Conservation (phyloP, 2,797 vertebrate genomes). For the Fistularia tabacaria region DNA sequence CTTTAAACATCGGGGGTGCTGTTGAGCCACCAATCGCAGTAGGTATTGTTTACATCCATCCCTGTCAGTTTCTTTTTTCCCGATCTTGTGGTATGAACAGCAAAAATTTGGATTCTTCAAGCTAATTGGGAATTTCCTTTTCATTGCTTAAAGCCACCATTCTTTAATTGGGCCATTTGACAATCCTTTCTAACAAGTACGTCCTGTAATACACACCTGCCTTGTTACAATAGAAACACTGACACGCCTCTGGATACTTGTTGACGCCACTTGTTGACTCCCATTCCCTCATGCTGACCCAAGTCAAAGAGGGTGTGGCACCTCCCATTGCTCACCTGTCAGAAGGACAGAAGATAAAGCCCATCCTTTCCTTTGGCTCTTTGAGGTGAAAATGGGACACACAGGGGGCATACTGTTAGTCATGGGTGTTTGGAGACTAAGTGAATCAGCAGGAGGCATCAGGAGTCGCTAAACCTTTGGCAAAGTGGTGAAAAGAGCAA, state of each 20-base stretch:
- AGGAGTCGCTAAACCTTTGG: conserved; percentile 38
- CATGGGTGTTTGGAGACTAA: conserved; percentile 48
- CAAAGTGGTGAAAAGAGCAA: conserved; percentile 24
- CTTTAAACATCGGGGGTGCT: conserved; percentile 52
- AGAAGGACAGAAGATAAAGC: conserved; percentile 13
- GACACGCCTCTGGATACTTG: conserved; percentile 35
- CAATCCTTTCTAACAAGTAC: conserved; percentile 12
- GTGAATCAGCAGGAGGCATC: conserved; percentile 51
- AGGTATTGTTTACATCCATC: no score
- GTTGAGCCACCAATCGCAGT: conserved; percentile 16
- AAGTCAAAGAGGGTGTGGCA: conserved; percentile 12
- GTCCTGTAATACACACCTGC: conserved; percentile 35
- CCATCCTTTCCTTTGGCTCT: conserved; percentile 8
- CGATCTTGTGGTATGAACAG: no score
- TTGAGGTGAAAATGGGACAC: conserved; percentile 34
- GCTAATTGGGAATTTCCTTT: no score
- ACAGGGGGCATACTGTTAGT: conserved; percentile 21
- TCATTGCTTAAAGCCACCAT: neutral
- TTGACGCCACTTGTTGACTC: conserved; percentile 21
- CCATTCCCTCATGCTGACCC: conserved; percentile 17
- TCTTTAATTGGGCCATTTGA: conserved; percentile 6
- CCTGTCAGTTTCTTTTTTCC: no score
- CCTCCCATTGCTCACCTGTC: conserved; percentile 30
- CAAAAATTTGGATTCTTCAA: no score
- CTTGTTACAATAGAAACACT: conserved; percentile 29